A percentile compares a stretch with the other conserved stretches of the same genome.
These are phyloP conservation scores for Hyphantria cunea DNA, from an alignment of 1,140 invertebrate species.

Conservation along the genomic window DNA sequence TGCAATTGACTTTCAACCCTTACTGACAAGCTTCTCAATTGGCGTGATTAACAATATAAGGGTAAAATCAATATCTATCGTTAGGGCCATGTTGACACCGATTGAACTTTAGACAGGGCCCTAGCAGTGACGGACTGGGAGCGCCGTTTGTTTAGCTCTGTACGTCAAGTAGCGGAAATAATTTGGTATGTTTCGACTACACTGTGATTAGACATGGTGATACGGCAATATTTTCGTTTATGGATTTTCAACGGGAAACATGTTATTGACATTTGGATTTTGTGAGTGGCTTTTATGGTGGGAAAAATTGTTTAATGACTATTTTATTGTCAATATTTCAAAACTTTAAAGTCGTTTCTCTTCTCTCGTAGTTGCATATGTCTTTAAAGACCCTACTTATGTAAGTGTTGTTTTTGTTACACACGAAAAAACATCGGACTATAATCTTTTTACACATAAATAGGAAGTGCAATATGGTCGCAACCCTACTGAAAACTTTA, in stretches of 20 bases:
- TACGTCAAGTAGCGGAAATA: constrained; percentile 24
- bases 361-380: too few relatives aligned
- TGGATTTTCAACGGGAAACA: not conserved
- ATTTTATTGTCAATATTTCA: too few relatives aligned
- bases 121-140: not conserved
- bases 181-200: constrained; percentile 9
- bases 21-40: constrained; percentile 29
- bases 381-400: too few relatives aligned
- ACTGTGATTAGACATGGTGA: constrained; percentile 2
- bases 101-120: constrained; percentile 24
- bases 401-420: too few relatives aligned
- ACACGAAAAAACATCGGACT: too few relatives aligned
- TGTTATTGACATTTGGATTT: not conserved
- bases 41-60: constrained; percentile 27
- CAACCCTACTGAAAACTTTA: too few relatives aligned
- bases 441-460: too few relatives aligned
- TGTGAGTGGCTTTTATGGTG: not conserved
- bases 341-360: too few relatives aligned
- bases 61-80: constrained; percentile 31
- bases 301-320: too few relatives aligned
- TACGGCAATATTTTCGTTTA: not conserved
- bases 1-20: constrained; percentile 23
- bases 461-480: too few relatives aligned
- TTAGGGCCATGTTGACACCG: constrained; percentile 26
- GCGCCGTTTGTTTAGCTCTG: not conserved